Evolutionary conservation across 1,140 invertebrate genomes (phyloP), one percentile per base, ranked within the genome.

Genomic region (Diploscapter pachys): DNA sequence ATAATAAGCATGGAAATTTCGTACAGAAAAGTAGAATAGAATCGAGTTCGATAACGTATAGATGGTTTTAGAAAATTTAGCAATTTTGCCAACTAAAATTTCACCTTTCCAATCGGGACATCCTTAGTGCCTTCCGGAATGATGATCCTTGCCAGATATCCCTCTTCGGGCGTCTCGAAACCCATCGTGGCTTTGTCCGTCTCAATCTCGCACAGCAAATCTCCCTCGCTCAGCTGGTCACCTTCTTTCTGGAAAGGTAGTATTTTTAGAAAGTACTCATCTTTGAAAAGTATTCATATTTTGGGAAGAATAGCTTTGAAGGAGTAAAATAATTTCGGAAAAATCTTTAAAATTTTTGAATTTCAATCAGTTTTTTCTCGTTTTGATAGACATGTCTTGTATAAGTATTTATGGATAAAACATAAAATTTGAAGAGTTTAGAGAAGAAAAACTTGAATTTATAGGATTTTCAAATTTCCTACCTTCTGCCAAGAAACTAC

Each of bases 141-240:
- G 4, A 99, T 76, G 81, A 99, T 98, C 87, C 96, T 99, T 3
- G 97, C 97, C 70, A 99, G 86, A 86, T 93, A 99, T 48, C 95
- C 95, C 88, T 99, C 96, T 86, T 99, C 96, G 0, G 95, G 94
- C 4, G 96, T 98, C 88, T 99, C 97, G 88, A 99, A 98, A 2
- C 95, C 97, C 96, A 99, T 99, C 0, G 96, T 99, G 0, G 97
- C 96, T 88, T 99, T 99, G 84, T 99, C 97, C 3, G 97, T 99
- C 89, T 99, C 96, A 85, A 99, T 99, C 89, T 99, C 96, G 77
- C 95, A 96, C 59, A 99, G 87, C 4, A 99, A 86, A 86, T 99
- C 97, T 81, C 92, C 91, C 86, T 92, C 91, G 82, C 89, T 91
- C 62, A 89, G 84, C 78, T 89, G 87, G 73, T 91, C 90, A 66